Percentiles rank a stretch among this genome's conserved stretches.
phyloP scores from a whole-genome alignment of 2,113 vertebrate species.

The Crotalus viridis region DNA sequence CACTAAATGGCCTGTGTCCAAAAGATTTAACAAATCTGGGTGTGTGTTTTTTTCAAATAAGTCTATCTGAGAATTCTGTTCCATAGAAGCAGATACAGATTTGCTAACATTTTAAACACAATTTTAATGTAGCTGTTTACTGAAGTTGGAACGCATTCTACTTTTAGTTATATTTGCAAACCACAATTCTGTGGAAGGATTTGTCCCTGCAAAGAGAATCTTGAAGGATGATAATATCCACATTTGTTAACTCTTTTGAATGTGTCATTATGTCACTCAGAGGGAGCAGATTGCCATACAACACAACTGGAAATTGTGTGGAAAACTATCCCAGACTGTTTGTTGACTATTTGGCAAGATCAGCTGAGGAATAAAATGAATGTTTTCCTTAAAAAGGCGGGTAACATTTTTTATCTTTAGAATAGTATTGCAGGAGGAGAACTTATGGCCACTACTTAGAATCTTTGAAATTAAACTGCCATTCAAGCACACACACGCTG shows the following conservation, averaged over 20 bases:
- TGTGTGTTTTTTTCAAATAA: not conserved
- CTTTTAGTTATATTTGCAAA: not conserved
- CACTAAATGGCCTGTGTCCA: not conserved
- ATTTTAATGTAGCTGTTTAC: not conserved
- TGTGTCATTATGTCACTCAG: not conserved
- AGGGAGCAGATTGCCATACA: not conserved
- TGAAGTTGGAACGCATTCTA: not conserved
- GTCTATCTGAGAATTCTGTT: not conserved
- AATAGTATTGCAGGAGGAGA: not conserved
- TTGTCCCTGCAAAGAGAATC: not conserved
- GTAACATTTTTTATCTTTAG: not conserved
- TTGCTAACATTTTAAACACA: not conserved
- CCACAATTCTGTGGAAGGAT: not conserved
- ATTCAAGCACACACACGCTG: not conserved
- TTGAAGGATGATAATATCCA: not conserved
- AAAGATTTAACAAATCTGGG: not conserved
- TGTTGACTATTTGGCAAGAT: not conserved
- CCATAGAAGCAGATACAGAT: not conserved
- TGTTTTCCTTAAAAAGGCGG: not conserved
- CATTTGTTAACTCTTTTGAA: not conserved
- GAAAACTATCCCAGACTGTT: not conserved
- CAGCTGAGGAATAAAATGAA: not conserved
- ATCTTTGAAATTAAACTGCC: not conserved
- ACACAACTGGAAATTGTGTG: not conserved
- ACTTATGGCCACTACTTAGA: not conserved